Evolutionary conservation across 2,888 invertebrate species (phyloP).

Genomic region (Acleris holmiana): DNA sequence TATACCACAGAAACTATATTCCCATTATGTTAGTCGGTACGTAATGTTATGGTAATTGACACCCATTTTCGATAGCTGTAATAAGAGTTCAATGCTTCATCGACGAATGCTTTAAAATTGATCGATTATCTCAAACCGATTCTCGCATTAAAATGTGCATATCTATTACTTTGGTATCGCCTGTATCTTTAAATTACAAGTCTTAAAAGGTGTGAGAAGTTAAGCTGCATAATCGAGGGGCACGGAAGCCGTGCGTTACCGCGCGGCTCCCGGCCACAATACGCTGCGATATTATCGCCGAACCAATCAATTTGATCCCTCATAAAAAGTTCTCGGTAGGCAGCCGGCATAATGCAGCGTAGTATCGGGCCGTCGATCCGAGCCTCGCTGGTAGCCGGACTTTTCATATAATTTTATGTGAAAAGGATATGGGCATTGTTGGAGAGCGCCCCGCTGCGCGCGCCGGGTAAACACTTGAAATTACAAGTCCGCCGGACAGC

Average conservation of each 20-base stretch:
- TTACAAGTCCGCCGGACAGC: conserved; percentile 75
- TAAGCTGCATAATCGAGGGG: conserved; percentile 59
- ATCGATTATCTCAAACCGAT: conserved; percentile 33
- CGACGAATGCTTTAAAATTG: conserved; percentile 26
- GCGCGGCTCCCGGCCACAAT: conserved; percentile 58
- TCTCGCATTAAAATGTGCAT: conserved; percentile 63
- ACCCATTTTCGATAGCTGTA: conserved; percentile 24
- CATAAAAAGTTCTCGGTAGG: conserved; percentile 81
- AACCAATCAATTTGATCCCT: conserved; percentile 84
- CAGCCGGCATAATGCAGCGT: conserved; percentile 70
- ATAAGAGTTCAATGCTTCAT: conserved; percentile 36
- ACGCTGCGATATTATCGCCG: conserved; percentile 77
- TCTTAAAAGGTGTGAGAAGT: conserved; percentile 72
- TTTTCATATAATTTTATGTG: conserved; percentile 84
- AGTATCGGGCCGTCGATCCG: conserved; percentile 78
- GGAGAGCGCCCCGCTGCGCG: conserved; percentile 74
- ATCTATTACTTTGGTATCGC: conserved; percentile 57
- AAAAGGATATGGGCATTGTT: conserved; percentile 84
- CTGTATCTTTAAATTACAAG: conserved; percentile 63
- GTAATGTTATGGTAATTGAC: conserved; percentile 32
- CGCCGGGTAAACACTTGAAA: conserved; percentile 81
- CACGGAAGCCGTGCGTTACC: conserved; percentile 54
- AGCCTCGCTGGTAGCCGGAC: conserved; percentile 73
- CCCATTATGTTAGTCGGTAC: conserved; percentile 23
- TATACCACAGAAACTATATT: conserved; percentile 54